Conservation (phyloP, 2,888 invertebrate genomes). For the Lasioglossum figueresi region DNA sequence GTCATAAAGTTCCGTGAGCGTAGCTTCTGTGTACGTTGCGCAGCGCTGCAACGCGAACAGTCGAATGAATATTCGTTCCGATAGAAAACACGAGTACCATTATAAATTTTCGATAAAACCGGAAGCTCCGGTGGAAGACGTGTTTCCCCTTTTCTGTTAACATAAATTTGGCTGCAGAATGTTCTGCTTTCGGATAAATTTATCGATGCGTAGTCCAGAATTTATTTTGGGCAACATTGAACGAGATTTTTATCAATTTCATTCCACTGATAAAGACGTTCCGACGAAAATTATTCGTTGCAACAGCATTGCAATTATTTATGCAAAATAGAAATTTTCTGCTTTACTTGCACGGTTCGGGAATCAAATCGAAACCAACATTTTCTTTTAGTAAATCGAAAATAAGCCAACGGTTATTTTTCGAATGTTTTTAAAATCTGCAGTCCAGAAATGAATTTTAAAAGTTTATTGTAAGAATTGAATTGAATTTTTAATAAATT, state of each 20-base stretch:
- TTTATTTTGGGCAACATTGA: background rate
- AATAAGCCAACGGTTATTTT: too few species aligned
- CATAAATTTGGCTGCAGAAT: background rate
- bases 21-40: background rate
- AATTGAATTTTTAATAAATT: too few species aligned
- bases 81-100: background rate
- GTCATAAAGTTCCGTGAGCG: slow-evolving; percentile 32
- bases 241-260: background rate
- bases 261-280: background rate
- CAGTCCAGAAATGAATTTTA: too few species aligned
- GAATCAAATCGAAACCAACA: too few species aligned
- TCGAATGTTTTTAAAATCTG: too few species aligned
- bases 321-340: too few species aligned
- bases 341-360: too few species aligned
- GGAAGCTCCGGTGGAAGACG: background rate
- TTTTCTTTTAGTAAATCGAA: too few species aligned
- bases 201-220: background rate
- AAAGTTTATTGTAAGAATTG: too few species aligned
- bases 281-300: background rate
- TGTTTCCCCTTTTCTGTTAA: background rate
- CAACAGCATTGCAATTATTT: background rate
- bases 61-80: background rate
- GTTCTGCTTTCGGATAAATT: background rate
- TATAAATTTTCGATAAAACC: slow-evolving; percentile 3
- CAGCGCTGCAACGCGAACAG: background rate